A percentile compares a stretch with the other conserved stretches of the same genome.
Conservation (phyloP, 2,888 invertebrate genomes). For the Theretra japonica region DNA sequence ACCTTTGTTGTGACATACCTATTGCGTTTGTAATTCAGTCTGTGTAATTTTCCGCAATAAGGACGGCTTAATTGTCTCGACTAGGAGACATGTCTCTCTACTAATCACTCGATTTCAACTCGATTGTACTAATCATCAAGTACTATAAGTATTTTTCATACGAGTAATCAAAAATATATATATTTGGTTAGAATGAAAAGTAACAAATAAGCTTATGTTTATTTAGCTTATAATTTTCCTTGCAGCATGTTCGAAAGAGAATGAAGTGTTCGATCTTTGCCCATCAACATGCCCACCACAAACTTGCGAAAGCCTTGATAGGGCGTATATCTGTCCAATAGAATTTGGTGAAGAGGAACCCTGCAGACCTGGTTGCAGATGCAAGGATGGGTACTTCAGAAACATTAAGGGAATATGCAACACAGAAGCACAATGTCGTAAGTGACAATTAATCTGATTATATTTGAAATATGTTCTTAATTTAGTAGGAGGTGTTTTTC, state of each 20-base stretch:
- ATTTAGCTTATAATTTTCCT: not conserved
- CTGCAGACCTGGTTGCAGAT: conserved; percentile 46
- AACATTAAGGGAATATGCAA: conserved; percentile 44
- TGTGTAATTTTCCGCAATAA: too few relatives aligned
- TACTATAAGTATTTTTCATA: too few relatives aligned
- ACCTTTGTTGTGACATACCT: too few relatives aligned
- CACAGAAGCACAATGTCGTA: conserved; percentile 41
- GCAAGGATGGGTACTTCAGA: conserved; percentile 40
- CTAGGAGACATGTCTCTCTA: too few relatives aligned
- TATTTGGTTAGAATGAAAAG: too few relatives aligned
- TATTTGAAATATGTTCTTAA: not conserved
- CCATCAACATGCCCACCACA: conserved; percentile 31
- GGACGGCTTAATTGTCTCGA: too few relatives aligned
- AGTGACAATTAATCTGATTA: conserved; percentile 29
- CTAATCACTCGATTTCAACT: too few relatives aligned
- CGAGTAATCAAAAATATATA: too few relatives aligned
- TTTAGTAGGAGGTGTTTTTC: not conserved
- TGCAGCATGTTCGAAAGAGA: conserved; percentile 20
- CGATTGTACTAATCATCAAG: too few relatives aligned
- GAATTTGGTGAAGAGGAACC: not conserved
- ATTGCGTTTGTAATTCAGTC: too few relatives aligned
- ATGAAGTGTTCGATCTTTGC: conserved; percentile 19
- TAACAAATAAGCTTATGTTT: too few relatives aligned
- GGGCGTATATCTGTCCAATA: conserved; percentile 32
- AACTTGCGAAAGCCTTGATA: conserved; percentile 35